A percentile compares a stretch with the other conserved stretches of the same genome.
These are phyloP conservation scores for Hylomyscus alleni DNA, from an alignment of 2,797 vertebrate species.

Conservation along the genomic window DNA sequence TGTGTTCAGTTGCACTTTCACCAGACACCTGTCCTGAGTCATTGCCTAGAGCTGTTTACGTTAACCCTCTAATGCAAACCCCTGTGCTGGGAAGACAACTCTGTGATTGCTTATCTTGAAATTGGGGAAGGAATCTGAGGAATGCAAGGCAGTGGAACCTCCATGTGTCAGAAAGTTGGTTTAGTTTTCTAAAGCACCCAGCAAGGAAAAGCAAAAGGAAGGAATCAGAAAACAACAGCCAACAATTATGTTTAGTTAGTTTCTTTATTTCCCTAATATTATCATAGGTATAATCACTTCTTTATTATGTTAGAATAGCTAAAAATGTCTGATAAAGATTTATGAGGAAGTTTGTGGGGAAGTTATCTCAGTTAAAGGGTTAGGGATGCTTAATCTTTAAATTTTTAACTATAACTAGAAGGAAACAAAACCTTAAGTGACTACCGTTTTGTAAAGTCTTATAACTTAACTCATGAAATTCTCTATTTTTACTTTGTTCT, in stretches of 20 bases:
- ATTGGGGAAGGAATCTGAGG: background rate
- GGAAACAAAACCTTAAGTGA: constrained; percentile 49
- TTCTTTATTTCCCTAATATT: background rate
- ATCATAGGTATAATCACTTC: constrained; percentile 10
- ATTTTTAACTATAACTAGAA: constrained; percentile 43
- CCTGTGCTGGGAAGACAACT: background rate
- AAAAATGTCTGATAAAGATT: background rate
- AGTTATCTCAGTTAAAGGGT: constrained; percentile 10
- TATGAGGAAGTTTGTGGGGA: background rate
- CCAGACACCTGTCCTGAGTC: background rate
- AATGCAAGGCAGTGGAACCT: background rate
- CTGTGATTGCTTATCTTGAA: background rate
- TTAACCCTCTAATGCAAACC: constrained; percentile 12
- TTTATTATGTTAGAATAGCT: constrained; percentile 1
- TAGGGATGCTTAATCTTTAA: constrained; percentile 26
- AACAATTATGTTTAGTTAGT: background rate
- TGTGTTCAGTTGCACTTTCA: constrained; percentile 18
- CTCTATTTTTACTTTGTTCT: constrained; percentile 53
- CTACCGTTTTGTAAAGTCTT: constrained; percentile 51
- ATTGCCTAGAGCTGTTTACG: background rate
- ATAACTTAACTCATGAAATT: constrained; percentile 40
- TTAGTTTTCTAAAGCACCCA: constrained; percentile 1
- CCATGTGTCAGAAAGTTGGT: background rate
- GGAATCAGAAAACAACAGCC: background rate
- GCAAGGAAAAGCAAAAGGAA: background rate